Base-by-base conservation (phyloP, 2,113 vertebrate species). In the Barnardius zonarius region DNA sequence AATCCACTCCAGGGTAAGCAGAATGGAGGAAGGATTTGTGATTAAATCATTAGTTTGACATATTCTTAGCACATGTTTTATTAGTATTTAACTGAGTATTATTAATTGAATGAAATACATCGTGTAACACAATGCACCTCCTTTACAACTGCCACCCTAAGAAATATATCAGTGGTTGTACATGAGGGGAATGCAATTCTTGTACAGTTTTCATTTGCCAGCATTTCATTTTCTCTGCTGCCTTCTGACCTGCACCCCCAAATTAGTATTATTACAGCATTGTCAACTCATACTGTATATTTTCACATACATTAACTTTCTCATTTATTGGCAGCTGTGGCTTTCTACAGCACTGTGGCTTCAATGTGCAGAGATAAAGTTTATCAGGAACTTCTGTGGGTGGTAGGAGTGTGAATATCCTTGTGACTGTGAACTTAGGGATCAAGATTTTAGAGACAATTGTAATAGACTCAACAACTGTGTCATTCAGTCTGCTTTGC, bases 41-140 rank as follows among this genome's bases (percentile, higher is more conserved):
- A 72, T 91, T 79, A 90, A 91, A 91, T 61, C 54, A 76, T 91
- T 77, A 33, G 54, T 33, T 76, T 74, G 35, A 37, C 24, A 5
- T 86, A 37, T 68, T 80, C 43, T 69, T 92, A 86, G 81, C 63
- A 28, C 27, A 17, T n/a, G 33, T 75, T 88, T 95, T 91, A 94
- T 91, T 94, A 87, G 68, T 68, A 27, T 88, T 75, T 89, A 89
- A 31, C 52, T 88, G 68, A 93, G 48, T 54, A 62, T 83, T 91
- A 33, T 87, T 91, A 83, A 93, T 33, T 87, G 84, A 93, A 69
- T 66, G 13, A 89, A 92, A 76, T 62, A 6, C 2, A 4, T 63
- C 87, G 90, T 79, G 82, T 92, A 93, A 95, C 48, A 79, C 74
- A 79, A 52, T 9, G 57, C 75, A 33, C 64, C 67, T 94, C n/a